phyloP scores from a whole-genome alignment of 2,797 vertebrate species.

The Gambelia wislizenii region DNA sequence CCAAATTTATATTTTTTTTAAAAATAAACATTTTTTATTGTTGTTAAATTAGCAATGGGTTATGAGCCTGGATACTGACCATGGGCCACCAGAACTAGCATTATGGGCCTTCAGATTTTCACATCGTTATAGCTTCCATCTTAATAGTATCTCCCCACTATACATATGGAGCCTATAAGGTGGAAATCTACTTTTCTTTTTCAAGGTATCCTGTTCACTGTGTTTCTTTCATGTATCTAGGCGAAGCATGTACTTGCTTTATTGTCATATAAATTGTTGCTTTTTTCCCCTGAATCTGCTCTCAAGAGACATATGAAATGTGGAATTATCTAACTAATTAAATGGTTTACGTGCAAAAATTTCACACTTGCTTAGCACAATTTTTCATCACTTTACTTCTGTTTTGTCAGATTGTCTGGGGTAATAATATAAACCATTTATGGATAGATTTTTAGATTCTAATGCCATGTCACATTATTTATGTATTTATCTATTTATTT shows the following conservation, averaged over 20 bases:
- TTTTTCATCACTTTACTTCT: neutral
- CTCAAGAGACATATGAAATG: neutral
- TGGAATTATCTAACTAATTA: slow-evolving; percentile 15
- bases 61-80: neutral
- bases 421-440: neutral
- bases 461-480: neutral
- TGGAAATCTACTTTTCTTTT: neutral
- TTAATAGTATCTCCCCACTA: too few relatives aligned
- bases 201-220: neutral
- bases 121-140: neutral
- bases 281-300: neutral
- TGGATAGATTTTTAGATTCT: neutral
- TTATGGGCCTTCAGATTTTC: neutral
- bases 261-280: neutral
- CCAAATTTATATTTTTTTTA: neutral
- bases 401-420: neutral
- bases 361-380: slow-evolving; percentile 3
- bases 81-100: neutral
- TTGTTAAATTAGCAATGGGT: neutral
- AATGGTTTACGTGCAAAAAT: slow-evolving; percentile 9
- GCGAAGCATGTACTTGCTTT: slow-evolving; percentile 13
- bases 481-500: neutral
- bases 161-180: slow-evolving; percentile 13
- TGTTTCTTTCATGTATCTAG: neutral
- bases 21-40: neutral